A percentile compares a stretch with the other conserved stretches of the same genome.
phyloP scores from a whole-genome alignment of 2,888 invertebrate species.

The Caenorhabditis afra region DNA sequence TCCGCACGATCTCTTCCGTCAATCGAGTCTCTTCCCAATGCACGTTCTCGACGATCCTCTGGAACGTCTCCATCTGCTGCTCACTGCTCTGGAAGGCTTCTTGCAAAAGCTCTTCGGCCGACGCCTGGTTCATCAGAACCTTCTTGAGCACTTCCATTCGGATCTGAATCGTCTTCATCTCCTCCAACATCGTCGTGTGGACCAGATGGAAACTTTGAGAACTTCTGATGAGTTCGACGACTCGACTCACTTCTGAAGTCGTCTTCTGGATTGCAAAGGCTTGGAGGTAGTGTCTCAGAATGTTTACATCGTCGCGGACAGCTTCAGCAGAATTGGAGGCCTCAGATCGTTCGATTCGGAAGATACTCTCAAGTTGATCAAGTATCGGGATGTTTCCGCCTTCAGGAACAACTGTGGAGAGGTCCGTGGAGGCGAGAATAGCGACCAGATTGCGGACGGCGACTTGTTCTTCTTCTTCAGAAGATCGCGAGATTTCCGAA shows the following conservation, averaged over 20 bases:
- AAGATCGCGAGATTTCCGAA: background rate
- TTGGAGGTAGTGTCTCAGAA: constrained; percentile 38
- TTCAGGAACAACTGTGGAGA: constrained; percentile 12
- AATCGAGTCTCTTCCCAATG: constrained; percentile 43
- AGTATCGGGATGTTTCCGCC: background rate
- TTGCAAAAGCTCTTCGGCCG: constrained; percentile 44
- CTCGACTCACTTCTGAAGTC: constrained; percentile 25
- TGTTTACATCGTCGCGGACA: constrained; percentile 26
- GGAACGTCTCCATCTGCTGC: constrained; percentile 52
- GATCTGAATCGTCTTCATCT: constrained; percentile 49
- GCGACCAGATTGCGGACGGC: constrained; percentile 27
- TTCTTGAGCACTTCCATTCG: constrained; percentile 49
- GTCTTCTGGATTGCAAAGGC: constrained; percentile 25
- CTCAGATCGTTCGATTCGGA: constrained; percentile 1
- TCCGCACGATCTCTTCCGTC: constrained; percentile 35
- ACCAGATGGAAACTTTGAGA: constrained; percentile 46
- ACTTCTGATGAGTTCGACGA: constrained; percentile 28
- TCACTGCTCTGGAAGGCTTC: constrained; percentile 50
- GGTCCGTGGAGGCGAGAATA: constrained; percentile 18
- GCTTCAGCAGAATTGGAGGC: background rate
- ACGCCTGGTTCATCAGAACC: constrained; percentile 32
- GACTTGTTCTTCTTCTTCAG: constrained; percentile 23
- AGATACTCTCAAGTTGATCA: constrained; percentile 6
- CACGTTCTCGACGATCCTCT: constrained; percentile 37
- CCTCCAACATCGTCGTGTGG: constrained; percentile 40